These are phyloP conservation scores for Drosophila saltans DNA, from an alignment of 1,140 invertebrate genomes.

Conservation along the genomic window DNA sequence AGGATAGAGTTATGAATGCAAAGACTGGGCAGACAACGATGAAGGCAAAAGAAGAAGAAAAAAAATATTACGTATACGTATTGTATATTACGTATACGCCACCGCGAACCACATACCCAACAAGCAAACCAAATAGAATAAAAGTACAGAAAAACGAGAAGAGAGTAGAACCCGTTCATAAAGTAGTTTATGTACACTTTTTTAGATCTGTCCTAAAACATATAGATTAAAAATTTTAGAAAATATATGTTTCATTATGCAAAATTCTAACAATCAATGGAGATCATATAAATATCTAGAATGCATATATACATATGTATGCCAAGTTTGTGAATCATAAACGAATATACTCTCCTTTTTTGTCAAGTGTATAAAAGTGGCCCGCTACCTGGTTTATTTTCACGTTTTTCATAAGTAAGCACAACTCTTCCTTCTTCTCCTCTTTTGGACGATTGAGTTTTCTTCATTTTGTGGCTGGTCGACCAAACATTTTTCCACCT, in stretches of 20 bases:
- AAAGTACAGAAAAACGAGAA: not conserved
- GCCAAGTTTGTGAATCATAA: too few species aligned
- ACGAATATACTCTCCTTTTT: not conserved
- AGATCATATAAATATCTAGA: too few species aligned
- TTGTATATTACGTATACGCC: slow-evolving; percentile 55
- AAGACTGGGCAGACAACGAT: slow-evolving; percentile 48
- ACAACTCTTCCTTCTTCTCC: slow-evolving; percentile 23
- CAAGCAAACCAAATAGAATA: slow-evolving; percentile 4
- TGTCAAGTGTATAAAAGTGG: not conserved
- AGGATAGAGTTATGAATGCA: slow-evolving; percentile 54
- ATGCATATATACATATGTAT: too few species aligned
- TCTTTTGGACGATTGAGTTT: slow-evolving; percentile 57
- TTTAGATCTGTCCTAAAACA: too few species aligned
- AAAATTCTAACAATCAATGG: too few species aligned
- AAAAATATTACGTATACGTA: slow-evolving; percentile 46
- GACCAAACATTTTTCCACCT: slow-evolving; percentile 54
- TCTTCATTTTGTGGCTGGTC: slow-evolving; percentile 51
- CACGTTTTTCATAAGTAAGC: not conserved
- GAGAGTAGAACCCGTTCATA: too few species aligned
- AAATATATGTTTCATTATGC: too few species aligned
- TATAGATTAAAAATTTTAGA: too few species aligned
- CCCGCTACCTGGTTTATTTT: slow-evolving; percentile 11
- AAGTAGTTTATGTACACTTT: too few species aligned
- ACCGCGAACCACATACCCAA: slow-evolving; percentile 21
- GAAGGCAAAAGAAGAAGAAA: slow-evolving; percentile 15